phyloP scores from a whole-genome alignment of 2,888 invertebrate species.

The Lissocephala sabroskyi region DNA sequence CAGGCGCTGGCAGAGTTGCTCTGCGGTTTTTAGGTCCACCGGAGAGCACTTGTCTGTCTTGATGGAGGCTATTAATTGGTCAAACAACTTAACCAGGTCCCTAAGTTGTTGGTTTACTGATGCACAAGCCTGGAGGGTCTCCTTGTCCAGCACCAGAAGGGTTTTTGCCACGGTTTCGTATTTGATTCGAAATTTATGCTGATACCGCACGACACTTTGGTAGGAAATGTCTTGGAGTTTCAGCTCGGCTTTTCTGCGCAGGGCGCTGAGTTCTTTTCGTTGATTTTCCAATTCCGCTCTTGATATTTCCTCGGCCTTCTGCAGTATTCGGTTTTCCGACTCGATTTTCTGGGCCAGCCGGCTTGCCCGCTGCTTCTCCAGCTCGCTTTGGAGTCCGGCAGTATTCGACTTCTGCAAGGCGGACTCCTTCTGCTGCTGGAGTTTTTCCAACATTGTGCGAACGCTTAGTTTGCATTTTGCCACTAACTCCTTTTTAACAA shows the following conservation, averaged over 20 bases:
- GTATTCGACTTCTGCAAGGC: slow-evolving; percentile 20
- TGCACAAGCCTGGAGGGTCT: slow-evolving; percentile 63
- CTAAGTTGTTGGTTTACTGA: slow-evolving; percentile 71
- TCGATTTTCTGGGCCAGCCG: slow-evolving; percentile 35
- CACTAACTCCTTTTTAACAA: slow-evolving; percentile 48
- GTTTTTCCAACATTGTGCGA: slow-evolving; percentile 47
- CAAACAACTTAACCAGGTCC: slow-evolving; percentile 57
- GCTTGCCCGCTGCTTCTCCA: slow-evolving; percentile 27
- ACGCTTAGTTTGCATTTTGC: slow-evolving; percentile 51
- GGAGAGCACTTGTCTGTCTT: slow-evolving; percentile 72
- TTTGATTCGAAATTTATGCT: slow-evolving; percentile 75
- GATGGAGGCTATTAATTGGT: slow-evolving; percentile 57
- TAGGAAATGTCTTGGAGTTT: slow-evolving; percentile 67
- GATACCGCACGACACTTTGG: slow-evolving; percentile 76
- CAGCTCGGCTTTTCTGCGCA: slow-evolving; percentile 49
- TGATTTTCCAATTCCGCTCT: slow-evolving; percentile 39
- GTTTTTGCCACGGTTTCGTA: slow-evolving; percentile 75
- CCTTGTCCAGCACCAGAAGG: slow-evolving; percentile 72
- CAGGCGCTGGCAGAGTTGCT: slow-evolving; percentile 72
- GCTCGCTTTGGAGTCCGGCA: slow-evolving; percentile 22
- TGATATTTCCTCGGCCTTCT: slow-evolving; percentile 56
- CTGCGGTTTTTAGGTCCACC: slow-evolving; percentile 76
- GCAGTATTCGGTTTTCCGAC: slow-evolving; percentile 42
- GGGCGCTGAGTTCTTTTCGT: slow-evolving; percentile 43
- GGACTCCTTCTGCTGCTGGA: slow-evolving; percentile 55